Percentiles rank a stretch among this genome's conserved stretches.
Conservation (phyloP, 2,113 vertebrate species). For the Tragelaphus strepsiceros region DNA sequence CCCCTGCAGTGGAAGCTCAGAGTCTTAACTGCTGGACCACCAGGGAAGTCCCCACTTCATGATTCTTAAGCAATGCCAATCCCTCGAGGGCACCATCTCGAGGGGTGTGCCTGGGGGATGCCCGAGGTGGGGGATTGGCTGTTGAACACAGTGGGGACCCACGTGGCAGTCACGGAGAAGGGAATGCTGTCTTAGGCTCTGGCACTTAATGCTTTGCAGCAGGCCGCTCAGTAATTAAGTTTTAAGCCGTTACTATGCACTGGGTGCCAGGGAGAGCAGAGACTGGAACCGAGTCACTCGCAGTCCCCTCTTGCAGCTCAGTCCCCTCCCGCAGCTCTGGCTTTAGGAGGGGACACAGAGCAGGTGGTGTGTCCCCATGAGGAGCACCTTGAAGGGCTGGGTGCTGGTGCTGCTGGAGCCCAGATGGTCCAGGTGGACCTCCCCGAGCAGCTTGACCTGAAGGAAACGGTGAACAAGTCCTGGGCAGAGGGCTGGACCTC, state of each 20-base stretch:
- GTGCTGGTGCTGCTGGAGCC: neutral
- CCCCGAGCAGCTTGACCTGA: neutral
- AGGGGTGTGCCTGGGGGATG: neutral
- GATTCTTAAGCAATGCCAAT: neutral
- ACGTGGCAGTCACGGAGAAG: neutral
- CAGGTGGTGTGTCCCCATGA: neutral
- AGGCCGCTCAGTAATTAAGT: neutral
- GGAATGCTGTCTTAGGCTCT: neutral
- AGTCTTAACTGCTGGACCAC: neutral
- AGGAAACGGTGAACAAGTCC: neutral
- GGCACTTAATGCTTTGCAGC: neutral
- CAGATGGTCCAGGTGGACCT: neutral
- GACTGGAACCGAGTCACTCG: rapidly evolving
- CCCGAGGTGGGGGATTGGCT: too few species aligned
- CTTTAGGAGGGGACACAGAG: neutral
- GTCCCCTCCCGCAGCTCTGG: neutral
- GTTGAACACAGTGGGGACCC: neutral
- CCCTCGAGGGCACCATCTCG: neutral
- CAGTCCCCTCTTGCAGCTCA: neutral
- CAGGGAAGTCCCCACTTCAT: neutral
- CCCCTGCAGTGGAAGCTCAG: neutral
- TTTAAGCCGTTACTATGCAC: neutral
- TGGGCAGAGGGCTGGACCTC: neutral
- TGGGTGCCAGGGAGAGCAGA: neutral
- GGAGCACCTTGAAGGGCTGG: neutral